Conservation (phyloP, 2,113 vertebrate species). For the Chaetura pelagica region DNA sequence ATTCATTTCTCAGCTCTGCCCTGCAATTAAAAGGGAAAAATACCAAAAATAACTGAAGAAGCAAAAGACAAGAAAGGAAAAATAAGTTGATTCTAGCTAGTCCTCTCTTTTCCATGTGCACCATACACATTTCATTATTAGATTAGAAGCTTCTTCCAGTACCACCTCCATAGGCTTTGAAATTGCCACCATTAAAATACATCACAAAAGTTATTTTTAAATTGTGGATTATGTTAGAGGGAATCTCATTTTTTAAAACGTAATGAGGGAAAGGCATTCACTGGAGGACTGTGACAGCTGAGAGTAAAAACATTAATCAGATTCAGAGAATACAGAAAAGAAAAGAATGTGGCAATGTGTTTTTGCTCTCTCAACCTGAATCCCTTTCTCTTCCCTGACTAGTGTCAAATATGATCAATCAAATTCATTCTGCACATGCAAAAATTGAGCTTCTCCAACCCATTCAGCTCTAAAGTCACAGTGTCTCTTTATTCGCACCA, state of each 20-base stretch:
- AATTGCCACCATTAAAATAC: slow-evolving; percentile 56
- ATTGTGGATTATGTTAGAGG: slow-evolving; percentile 5
- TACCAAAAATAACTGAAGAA: slow-evolving; percentile 40
- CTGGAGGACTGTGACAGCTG: slow-evolving; percentile 39
- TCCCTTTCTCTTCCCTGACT: slow-evolving; percentile 19
- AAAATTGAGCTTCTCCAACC: slow-evolving; percentile 11
- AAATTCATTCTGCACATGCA: slow-evolving; percentile 41
- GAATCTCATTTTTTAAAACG: slow-evolving; percentile 39
- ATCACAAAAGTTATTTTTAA: slow-evolving; percentile 58
- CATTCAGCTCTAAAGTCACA: slow-evolving; percentile 1
- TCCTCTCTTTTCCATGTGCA: background rate
- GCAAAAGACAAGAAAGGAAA: slow-evolving; percentile 19
- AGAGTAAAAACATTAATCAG: slow-evolving; percentile 28
- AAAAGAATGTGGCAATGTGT: slow-evolving; percentile 39
- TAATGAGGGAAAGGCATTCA: slow-evolving; percentile 40
- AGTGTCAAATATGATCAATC: slow-evolving; percentile 53
- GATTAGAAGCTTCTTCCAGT: slow-evolving; percentile 13
- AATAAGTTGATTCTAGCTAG: slow-evolving; percentile 20
- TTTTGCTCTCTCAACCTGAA: slow-evolving; percentile 37
- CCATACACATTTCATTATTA: slow-evolving; percentile 15
- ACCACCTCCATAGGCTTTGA: slow-evolving; percentile 37
- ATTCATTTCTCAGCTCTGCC: background rate
- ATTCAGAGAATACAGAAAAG: background rate
- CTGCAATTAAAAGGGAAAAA: slow-evolving; percentile 7
- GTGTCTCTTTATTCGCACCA: background rate